Base-by-base conservation (phyloP, 2,888 invertebrate genomes). In the Julus scanicus region DNA sequence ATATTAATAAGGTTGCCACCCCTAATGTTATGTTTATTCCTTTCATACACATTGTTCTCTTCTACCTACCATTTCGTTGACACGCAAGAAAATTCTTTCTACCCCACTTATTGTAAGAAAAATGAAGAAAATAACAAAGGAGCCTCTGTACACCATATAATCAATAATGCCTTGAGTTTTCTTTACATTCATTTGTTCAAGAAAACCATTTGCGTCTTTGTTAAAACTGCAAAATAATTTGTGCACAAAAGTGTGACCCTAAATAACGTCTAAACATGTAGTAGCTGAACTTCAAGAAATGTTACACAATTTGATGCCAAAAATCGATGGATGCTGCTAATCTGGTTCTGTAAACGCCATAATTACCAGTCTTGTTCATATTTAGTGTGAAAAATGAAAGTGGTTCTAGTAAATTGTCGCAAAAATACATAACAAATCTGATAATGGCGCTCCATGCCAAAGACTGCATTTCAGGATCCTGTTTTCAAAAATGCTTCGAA, bases 121-220 rank as follows among this genome's bases (percentile, higher is more conserved):
- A 20, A 63, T 63, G 63, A 63, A 63, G 63, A 63, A 63, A 63
- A 20, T 63, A 63, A 63, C 63, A 63, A 63, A 63, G n/a, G 63
- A 63, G 8, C 63, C 20, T 63, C 63, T 3, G 63, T 63, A n/a
- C 63, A n/a, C n/a, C 63, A 20, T 63, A 63, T n/a, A 63, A 63
- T 63, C 63, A n/a, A 63, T 63, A 63, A 63, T 63, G 20, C 63
- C 20, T 63, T 63, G n/a, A 2, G n/a, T 63, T 63, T 63, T 3
- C 17, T 57, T 17, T 17, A 0, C 15, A 57, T 57, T 17, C 63
- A 20, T 63, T 63, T 20, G 63, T 63, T n/a, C 63, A n/a, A 63
- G 63, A 63, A 63, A 63, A 63, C 20, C 63, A 63, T 63, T 63
- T 20, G 63, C 20, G 63, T n/a, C 63, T 63, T 63, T 63, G 63